phyloP scores from a whole-genome alignment of 92 coral and sea anemone species.

The Phenganax marumi region DNA sequence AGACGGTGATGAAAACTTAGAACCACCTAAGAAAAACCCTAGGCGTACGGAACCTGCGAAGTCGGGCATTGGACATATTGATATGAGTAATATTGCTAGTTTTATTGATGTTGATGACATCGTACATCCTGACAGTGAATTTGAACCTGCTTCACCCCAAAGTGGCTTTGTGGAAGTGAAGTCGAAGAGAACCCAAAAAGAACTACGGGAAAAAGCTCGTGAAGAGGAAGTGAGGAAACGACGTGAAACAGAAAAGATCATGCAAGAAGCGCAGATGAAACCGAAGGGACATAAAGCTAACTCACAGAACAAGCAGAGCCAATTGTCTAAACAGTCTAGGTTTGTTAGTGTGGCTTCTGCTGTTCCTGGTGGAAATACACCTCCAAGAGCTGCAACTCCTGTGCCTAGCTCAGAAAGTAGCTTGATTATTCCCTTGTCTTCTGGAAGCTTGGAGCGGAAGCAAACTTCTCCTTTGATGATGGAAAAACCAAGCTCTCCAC shows the following conservation, averaged over 20 bases:
- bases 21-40: slow-evolving; percentile 70
- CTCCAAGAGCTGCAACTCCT: slow-evolving; percentile 54
- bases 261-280: slow-evolving; percentile 59
- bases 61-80: slow-evolving; percentile 65
- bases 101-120: slow-evolving; percentile 94
- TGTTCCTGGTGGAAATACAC: slow-evolving; percentile 58
- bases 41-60: slow-evolving; percentile 63
- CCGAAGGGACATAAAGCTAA: slow-evolving; percentile 56
- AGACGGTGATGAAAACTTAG: slow-evolving; percentile 55
- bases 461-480: slow-evolving; percentile 81
- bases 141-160: slow-evolving; percentile 73
- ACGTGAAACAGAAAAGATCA: slow-evolving; percentile 68
- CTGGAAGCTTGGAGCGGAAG: slow-evolving; percentile 68
- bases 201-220: slow-evolving; percentile 84
- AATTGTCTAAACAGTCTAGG: slow-evolving; percentile 81
- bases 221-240: slow-evolving; percentile 90
- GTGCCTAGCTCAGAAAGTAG: slow-evolving; percentile 55
- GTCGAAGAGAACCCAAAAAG: slow-evolving; percentile 89
- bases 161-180: slow-evolving; percentile 99
- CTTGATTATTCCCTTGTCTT: slow-evolving; percentile 45
- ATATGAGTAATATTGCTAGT: slow-evolving; percentile 91
- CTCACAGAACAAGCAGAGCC: slow-evolving; percentile 65
- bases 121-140: slow-evolving; percentile 87
- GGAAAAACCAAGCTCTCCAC: slow-evolving; percentile 83
- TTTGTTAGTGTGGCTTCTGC: slow-evolving; percentile 69